These are phyloP conservation scores for Heliconius sara DNA, from an alignment of 2,888 invertebrate species.

Conservation along the genomic window DNA sequence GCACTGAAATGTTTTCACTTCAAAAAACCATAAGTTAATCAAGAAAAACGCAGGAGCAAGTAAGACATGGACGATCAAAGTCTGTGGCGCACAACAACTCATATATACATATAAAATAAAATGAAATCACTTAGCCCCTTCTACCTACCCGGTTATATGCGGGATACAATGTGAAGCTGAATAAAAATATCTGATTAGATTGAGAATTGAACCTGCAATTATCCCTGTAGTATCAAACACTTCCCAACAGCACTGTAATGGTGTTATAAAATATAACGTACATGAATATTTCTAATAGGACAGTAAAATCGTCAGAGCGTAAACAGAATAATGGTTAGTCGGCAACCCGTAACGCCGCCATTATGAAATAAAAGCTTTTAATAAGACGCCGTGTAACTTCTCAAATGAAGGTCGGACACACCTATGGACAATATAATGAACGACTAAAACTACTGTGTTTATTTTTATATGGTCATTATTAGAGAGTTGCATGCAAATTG, in stretches of 20 bases:
- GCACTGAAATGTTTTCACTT: too few relatives aligned
- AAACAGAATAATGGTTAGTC: constrained; percentile 68
- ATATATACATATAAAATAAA: too few relatives aligned
- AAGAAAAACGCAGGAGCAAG: too few relatives aligned
- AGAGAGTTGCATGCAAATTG: constrained; percentile 1
- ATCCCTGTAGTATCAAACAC: background rate
- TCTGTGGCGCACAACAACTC: too few relatives aligned
- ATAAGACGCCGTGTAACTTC: constrained; percentile 53
- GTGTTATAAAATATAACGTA: constrained; percentile 56
- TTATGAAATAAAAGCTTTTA: constrained; percentile 55
- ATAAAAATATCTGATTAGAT: background rate
- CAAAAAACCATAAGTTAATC: too few relatives aligned
- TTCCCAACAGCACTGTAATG: constrained; percentile 33
- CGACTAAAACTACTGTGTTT: constrained; percentile 19
- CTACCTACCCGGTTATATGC: background rate
- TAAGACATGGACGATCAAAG: too few relatives aligned
- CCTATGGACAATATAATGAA: constrained; percentile 39
- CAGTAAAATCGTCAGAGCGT: constrained; percentile 73
- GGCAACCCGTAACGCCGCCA: constrained; percentile 68
- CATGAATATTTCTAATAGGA: constrained; percentile 75
- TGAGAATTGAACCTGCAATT: background rate
- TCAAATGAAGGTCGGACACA: constrained; percentile 48
- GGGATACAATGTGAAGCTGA: background rate
- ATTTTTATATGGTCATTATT: constrained; percentile 12
- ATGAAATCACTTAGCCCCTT: background rate